Base-by-base conservation (phyloP, 2,888 invertebrate species). In the Ormia ochracea region DNA sequence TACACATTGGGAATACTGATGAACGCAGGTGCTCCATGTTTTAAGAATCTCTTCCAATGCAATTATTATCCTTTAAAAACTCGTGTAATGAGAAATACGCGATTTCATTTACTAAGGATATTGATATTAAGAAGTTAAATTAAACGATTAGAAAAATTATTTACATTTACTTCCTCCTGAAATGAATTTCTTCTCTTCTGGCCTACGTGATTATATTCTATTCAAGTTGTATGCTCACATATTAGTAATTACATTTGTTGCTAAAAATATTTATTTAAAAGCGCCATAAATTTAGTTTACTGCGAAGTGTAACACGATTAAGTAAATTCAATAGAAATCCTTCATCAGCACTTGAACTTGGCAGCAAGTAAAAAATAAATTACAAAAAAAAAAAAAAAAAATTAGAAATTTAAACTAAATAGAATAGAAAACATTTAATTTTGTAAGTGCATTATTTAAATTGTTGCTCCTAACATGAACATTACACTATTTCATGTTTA, bases 401-500 rank as follows among this genome's bases (percentile, higher is more conserved):
- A 9, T 14, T 50, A 21, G 12, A 66, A 12, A 38, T 61, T 17
- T 19, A 48, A 21, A 21, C 41, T 33, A 45, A 31, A 12, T n/a
- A 41, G 12, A 59, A 28, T 31, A 52, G 1, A 48, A 19, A 41
- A 41, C 10, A 43, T 43, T 56, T 17, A 38, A 48, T n/a, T 48
- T 48, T 56, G 31, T n/a, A 50, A 31, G 45, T 48, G 48, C n/a
- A n/a, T n/a, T n/a, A 7, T 63, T 28, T 52, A 5, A 7, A 26
- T 14, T 7, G 5, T 17, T 41, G 19, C 31, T 48, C 54, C n/a
- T 48, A 31, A 48, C 6, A 61, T 70, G 33, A 66, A 59, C 78
- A 73, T 73, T 68, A 59, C 21, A 31, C 63, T 56, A 73, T 61
- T 68, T 63, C 68, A 73, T 78, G 73, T 68, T 78, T 38, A 33